Percentiles rank a stretch among this genome's conserved stretches.
These are phyloP conservation scores for Actinernus sp. DNA, from an alignment of 92 coral and sea anemone genomes.

Conservation along the genomic window DNA sequence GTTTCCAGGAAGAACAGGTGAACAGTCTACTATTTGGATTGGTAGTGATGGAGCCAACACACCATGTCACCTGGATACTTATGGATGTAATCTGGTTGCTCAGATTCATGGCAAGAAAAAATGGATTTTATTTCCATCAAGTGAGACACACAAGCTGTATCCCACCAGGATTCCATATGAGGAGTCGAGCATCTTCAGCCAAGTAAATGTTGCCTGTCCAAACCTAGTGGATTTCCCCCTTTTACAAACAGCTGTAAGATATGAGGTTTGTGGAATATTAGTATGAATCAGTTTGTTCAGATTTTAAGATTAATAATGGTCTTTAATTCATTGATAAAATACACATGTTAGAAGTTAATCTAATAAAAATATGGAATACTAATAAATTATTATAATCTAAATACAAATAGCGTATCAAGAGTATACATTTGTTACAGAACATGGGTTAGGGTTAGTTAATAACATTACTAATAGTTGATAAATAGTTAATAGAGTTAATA, in stretches of 20 bases:
- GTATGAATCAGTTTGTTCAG: background rate
- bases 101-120: conserved; percentile 90
- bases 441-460: no score
- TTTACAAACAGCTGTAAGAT: conserved; percentile 55
- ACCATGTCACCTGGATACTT: conserved; percentile 95
- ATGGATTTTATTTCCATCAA: conserved; percentile 90
- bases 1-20: conserved; percentile 86
- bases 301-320: background rate
- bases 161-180: conserved; percentile 99
- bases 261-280: conserved; percentile 67
- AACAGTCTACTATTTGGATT: conserved; percentile 96
- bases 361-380: no score
- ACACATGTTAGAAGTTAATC: no score
- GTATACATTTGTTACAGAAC: no score
- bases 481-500: no score
- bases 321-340: no score
- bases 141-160: conserved; percentile 68
- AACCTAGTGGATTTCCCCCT: conserved; percentile 75
- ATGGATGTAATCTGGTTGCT: conserved; percentile 97
- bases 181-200: conserved; percentile 96
- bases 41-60: conserved; percentile 91
- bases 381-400: no score
- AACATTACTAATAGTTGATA: no score
- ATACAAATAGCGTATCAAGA: no score
- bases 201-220: conserved; percentile 76